Evolutionary conservation across 92 coral and sea anemone genomes (phyloP).

Genomic region (Bergia puertoricense): DNA sequence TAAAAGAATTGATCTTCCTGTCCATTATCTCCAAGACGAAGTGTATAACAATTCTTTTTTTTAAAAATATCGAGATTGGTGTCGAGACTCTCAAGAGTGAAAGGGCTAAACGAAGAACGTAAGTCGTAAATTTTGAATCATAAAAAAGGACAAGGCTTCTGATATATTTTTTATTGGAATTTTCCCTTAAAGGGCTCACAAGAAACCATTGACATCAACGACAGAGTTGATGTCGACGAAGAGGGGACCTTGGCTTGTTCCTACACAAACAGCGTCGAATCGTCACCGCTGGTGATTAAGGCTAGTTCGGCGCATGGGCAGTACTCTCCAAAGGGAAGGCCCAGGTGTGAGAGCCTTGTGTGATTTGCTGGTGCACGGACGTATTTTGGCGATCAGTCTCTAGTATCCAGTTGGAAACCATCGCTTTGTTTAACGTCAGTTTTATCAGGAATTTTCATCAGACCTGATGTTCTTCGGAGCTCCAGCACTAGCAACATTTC

Average conservation of each 20-base stretch:
- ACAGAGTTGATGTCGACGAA: background rate
- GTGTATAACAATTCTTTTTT: too few relatives aligned
- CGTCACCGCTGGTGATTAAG: background rate
- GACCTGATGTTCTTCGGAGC: background rate
- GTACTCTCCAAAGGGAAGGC: conserved; percentile 12
- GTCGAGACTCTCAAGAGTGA: background rate
- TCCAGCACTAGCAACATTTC: too few relatives aligned
- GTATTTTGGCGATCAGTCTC: background rate
- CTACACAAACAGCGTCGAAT: background rate
- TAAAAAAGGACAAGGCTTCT: too few relatives aligned
- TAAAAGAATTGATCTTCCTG: too few relatives aligned
- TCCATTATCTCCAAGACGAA: too few relatives aligned
- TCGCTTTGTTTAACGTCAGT: background rate
- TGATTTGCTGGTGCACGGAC: background rate
- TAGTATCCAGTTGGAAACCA: background rate
- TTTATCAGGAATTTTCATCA: background rate
- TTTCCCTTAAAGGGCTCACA: background rate
- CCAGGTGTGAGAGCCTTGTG: conserved; percentile 22
- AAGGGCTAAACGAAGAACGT: background rate
- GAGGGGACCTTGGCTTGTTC: conserved; percentile 14
- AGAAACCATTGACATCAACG: conserved; percentile 19
- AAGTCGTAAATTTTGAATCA: background rate
- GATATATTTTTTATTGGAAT: background rate
- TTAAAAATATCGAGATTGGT: too few relatives aligned
- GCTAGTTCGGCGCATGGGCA: background rate